Base-by-base conservation (phyloP, 2,888 invertebrate genomes). In the Xanthia icteritia region DNA sequence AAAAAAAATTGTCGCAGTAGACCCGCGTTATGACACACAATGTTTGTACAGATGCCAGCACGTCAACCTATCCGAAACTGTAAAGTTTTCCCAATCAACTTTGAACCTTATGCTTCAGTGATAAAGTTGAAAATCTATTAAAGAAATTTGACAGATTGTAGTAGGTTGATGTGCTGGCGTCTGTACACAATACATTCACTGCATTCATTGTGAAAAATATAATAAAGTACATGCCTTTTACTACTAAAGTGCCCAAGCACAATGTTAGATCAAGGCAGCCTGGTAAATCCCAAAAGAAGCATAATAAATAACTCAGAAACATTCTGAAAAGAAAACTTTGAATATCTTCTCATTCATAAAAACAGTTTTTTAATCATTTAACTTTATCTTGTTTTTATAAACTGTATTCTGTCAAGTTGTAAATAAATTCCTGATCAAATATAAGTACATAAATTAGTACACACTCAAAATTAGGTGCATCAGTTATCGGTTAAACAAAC, bases 381-480 rank as follows among this genome's bases (percentile, higher is more conserved):
- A 17, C 5, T 27, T 27, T 58, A 45, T 36, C 0, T 23, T 42
- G 9, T 11, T 27, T 23, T n/a, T 51, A 48, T 17, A n/a, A 54
- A 42, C 6, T 20, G 17, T 17, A 54, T 48, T n/a, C 36, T 48
- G 15, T 27, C 5, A n/a, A 69, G 20, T 20, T 58, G 42, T 27
- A 65, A 58, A 42, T 51, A 17, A 56, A 64, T 65, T 64, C 58
- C n/a, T 71, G n/a, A 31, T 64, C 2, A 77, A 71, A 58, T 65
- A 70, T 61, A 69, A 36, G 17, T 67, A 61, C 58, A 58, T 68
- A 79, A 1, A 79, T 73, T 74, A 23, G 68, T 45, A 60, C 56
- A 75, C 76, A 79, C n/a, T 75, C 13, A 60, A 65, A 39, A 39
- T 76, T n/a, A 27, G n/a, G 69, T 80, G 79, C 68, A 68, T 27